Base-by-base conservation (phyloP, 2,888 invertebrate genomes). In the Plemyria rubiginata region DNA sequence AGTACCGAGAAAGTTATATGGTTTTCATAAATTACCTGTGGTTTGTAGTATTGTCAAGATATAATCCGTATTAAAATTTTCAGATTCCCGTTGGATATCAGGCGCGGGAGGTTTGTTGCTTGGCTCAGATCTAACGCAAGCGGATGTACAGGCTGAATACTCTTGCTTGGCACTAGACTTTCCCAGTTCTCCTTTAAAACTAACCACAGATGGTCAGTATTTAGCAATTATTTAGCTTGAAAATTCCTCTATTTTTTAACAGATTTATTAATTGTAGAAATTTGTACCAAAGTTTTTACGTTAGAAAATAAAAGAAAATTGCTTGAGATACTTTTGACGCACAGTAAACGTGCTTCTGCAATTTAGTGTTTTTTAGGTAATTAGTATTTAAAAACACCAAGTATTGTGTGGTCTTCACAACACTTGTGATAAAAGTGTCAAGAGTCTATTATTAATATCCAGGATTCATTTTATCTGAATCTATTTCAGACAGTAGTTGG, bases 111-210 rank as follows among this genome's bases (percentile, higher is more conserved):
- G 90, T 3, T 64, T 91, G 38, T 75, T 92, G 11, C 79, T 92
- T 41, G 91, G 91, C 8, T 73, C 86, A 45, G 91, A 91, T 64
- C 67, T 92, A 62, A 90, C 88, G 0, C 90, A 90, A 67, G 88
- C 90, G 0, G 92, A 92, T 60, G 75, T 91, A 43, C 88, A 91
- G 64, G 91, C 92, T 0, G 90, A 92, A 73, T 92, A 91, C 74
- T 82, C 92, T 22, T 92, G 92, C 64, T 74, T 92, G 15, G 89
- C 87, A 2, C 74, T 90, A 5, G 88, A 90, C 68, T 82, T 85
- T 36, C 83, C 85, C 0, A 91, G 90, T 65, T 79, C 82, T 11
- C 69, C 87, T 13, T 66, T 89, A 46, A 90, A 87, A 74, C 84
- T 92, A 28, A 89, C 91, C 11, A 88, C 89, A 58, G 91, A 92